Base-by-base conservation (phyloP, 2,888 invertebrate genomes). In the Phyllotreta striolata region DNA sequence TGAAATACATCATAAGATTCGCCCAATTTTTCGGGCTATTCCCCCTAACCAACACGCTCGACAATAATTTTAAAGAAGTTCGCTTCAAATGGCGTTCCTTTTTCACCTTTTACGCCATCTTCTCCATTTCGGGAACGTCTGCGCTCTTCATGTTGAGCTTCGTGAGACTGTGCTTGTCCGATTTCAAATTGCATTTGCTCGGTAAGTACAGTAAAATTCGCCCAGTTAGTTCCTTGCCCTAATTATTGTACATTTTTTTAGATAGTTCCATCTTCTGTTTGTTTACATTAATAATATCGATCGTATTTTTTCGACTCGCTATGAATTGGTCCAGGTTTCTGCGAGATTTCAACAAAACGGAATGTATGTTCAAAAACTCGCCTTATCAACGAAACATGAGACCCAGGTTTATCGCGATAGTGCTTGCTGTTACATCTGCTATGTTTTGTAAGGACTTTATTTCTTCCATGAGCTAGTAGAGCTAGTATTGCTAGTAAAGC, bases 1-100 rank as follows among this genome's bases (percentile, higher is more conserved):
- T 54, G n/a, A 56, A 62, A 12, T 62, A 65, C 40, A 9, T 62
- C 13, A 51, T 65, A 7, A 60, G 35, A 10, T n/a, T 37, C n/a
- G 55, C 63, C 3, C 62, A 63, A 56, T 43, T 59, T 34, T 66
- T 63, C 38, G 66, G 66, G 37, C 34, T 66, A 38, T 63, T 66
- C 35, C 66, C 66, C 3, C 24, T 66, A 8, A 12, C 14, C 24
- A 38, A 60, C 35, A 3, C 54, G 4, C 49, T 59, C 10, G 34
- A 49, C 8, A 6, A 14, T 10, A 49, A 66, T 13, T 37, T 47
- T 38, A 6, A 44, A 6, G 3, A 12, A 40, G 35, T 62, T 4
- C 8, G n/a, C 9, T 63, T 63, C 41, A 51, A 43, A 46, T 63
- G 58, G 58, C 39, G 10, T 3, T 58, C 51, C 1, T 24, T 41